Conservation (phyloP, 2,888 invertebrate genomes). For the Eristalis tenax region DNA sequence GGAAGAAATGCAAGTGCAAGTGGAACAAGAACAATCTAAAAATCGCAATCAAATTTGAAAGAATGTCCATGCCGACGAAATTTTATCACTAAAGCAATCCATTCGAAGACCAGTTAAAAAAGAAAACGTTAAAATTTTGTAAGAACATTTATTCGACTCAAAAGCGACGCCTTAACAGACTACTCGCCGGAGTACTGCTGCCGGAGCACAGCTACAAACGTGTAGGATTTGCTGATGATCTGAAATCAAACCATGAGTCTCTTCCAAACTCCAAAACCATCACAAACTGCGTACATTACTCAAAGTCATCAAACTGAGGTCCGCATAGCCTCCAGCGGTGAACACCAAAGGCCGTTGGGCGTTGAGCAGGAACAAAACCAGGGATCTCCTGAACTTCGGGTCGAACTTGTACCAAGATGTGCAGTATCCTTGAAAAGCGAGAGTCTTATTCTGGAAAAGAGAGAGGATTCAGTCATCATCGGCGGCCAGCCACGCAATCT, state of each 20-base stretch:
- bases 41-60: no score
- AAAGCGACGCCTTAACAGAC: neutral
- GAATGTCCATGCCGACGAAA: no score
- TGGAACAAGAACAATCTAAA: no score
- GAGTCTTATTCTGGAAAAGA: slow-evolving; percentile 74
- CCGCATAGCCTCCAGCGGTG: slow-evolving; percentile 76
- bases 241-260: neutral
- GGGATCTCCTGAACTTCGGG: slow-evolving; percentile 70
- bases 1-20: no score
- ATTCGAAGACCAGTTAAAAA: neutral
- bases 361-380: slow-evolving; percentile 74
- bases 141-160: neutral
- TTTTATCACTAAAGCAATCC: no score
- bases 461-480: neutral
- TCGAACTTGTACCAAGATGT: slow-evolving; percentile 75
- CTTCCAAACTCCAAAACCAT: neutral
- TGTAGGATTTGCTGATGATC: slow-evolving; percentile 76
- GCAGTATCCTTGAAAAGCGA: slow-evolving; percentile 74
- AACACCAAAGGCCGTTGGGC: slow-evolving; percentile 74
- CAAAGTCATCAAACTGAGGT: slow-evolving; percentile 75
- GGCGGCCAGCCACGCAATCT: no score
- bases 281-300: slow-evolving; percentile 46
- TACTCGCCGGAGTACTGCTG: slow-evolving; percentile 72
- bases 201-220: slow-evolving; percentile 75
- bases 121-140: neutral